Percentiles rank a stretch among this genome's conserved stretches.
These are phyloP conservation scores for Heliopora coerulea DNA, from an alignment of 92 coral and sea anemone genomes.

Conservation along the genomic window DNA sequence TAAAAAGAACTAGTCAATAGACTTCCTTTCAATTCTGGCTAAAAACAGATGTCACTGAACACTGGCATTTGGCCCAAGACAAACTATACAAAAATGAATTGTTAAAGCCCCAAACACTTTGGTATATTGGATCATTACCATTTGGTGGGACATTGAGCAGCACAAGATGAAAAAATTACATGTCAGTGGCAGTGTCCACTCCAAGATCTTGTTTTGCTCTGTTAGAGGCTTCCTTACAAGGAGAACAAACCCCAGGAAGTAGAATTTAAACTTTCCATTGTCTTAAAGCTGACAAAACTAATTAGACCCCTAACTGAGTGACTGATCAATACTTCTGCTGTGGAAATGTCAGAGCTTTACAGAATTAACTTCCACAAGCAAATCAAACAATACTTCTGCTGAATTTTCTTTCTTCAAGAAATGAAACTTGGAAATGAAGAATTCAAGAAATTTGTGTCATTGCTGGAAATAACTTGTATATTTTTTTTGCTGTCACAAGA, in stretches of 20 bases:
- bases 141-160: conserved; percentile 12
- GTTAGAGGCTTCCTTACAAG: conserved; percentile 7
- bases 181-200: background rate
- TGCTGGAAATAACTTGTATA: no score
- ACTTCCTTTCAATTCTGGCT: background rate
- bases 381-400: no score
- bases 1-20: no score
- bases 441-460: no score
- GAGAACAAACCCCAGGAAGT: background rate
- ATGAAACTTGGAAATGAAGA: no score
- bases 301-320: conserved; percentile 25
- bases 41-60: conserved; percentile 11
- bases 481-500: no score
- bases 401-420: no score
- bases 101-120: background rate
- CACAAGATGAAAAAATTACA: conserved; percentile 2
- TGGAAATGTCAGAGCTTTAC: no score
- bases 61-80: background rate
- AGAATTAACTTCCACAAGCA: no score
- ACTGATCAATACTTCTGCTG: background rate
- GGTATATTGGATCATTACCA: conserved; percentile 2
- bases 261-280: conserved; percentile 20
- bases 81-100: background rate
- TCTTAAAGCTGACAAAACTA: conserved; percentile 4
- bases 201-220: background rate